Percentiles rank a stretch among this genome's conserved stretches.
phyloP scores from a whole-genome alignment of 2,888 invertebrate species.

The Anoncus sp. region DNA sequence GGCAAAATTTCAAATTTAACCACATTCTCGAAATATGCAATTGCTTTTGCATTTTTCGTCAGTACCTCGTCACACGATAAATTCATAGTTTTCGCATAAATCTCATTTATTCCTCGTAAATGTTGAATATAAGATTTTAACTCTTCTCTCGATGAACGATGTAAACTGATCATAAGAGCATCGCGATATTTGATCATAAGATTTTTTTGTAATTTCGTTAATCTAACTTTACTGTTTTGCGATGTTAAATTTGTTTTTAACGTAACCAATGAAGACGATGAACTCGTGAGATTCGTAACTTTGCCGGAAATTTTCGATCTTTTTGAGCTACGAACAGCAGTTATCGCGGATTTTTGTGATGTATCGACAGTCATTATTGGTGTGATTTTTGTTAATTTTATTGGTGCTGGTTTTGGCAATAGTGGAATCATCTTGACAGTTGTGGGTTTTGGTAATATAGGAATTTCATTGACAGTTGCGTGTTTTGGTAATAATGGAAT shows the following conservation, averaged over 20 bases:
- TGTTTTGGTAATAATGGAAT: slow-evolving; percentile 26
- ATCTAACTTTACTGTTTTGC: slow-evolving; percentile 17
- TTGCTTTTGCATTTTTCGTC: slow-evolving; percentile 62
- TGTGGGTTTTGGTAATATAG: slow-evolving; percentile 27
- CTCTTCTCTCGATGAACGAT: not conserved
- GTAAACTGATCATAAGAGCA: slow-evolving; percentile 44
- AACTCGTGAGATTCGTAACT: not conserved
- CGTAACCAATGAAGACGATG: not conserved
- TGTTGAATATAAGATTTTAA: slow-evolving; percentile 69
- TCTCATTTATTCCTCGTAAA: slow-evolving; percentile 64
- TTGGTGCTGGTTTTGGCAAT: slow-evolving; percentile 28
- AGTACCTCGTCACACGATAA: slow-evolving; percentile 56
- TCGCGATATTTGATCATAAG: slow-evolving; percentile 44
- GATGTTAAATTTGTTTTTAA: not conserved
- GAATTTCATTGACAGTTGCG: no score
- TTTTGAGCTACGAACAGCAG: not conserved
- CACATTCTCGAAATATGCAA: slow-evolving; percentile 63
- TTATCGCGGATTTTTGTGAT: not conserved
- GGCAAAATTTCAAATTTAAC: slow-evolving; percentile 5
- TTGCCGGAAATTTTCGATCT: slow-evolving; percentile 2
- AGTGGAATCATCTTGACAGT: no score
- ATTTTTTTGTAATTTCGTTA: slow-evolving; percentile 40
- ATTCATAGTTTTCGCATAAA: slow-evolving; percentile 65
- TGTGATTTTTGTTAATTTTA: slow-evolving; percentile 1
- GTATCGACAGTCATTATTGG: not conserved